Evolutionary conservation across 2,797 vertebrate genomes (phyloP), one percentile per base, ranked within the genome.

Genomic region (Melanotaenia trifasciata): DNA sequence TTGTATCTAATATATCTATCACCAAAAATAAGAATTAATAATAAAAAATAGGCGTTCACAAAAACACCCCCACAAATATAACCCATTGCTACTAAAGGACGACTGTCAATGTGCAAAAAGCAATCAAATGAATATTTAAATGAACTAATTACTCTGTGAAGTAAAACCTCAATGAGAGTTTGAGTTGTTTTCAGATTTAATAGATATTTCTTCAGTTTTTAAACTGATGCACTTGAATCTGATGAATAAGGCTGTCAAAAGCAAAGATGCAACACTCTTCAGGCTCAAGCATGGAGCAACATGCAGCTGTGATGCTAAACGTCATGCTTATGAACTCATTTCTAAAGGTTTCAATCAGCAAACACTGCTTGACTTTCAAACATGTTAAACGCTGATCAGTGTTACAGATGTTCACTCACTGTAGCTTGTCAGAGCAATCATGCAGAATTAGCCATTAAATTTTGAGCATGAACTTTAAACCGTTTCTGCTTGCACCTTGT

Each of bases 381-480:
- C 51, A 18, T 47, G 18, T 47, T 6, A 5, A 47, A 47, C 45
- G n/a, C 18, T 47, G 45, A 47, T 18, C 45, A n/a, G 18, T 47
- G 45, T n/a, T 47, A n/a, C 18, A 61, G 64, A 58, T 1, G 11
- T 26, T 1, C 40, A 11, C 13, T 5, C 1, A 0, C 16, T 26
- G 24, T 10, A 71, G 14, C 20, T 58, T 35, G 9, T 57, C 2
- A 22, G 70, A 8, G 6, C 11, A 30, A 30, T 76, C 8, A 18
- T 35, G 30, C 53, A 67, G 24, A 67, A 74, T 38, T n/a, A 54
- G 14, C n/a, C 26, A 16, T 30, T 7, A 56, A 26, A 18, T 30
- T 30, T 26, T 45, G 47, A 5, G 20, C 50, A 62, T 32, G 28
- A 28, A 43, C 35, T n/a, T 40, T 35, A 13, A 4, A 47, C n/a